Evolutionary conservation across 2,797 vertebrate species (phyloP), one percentile per base, ranked within the genome.

Genomic region (Heterohyrax brucei): DNA sequence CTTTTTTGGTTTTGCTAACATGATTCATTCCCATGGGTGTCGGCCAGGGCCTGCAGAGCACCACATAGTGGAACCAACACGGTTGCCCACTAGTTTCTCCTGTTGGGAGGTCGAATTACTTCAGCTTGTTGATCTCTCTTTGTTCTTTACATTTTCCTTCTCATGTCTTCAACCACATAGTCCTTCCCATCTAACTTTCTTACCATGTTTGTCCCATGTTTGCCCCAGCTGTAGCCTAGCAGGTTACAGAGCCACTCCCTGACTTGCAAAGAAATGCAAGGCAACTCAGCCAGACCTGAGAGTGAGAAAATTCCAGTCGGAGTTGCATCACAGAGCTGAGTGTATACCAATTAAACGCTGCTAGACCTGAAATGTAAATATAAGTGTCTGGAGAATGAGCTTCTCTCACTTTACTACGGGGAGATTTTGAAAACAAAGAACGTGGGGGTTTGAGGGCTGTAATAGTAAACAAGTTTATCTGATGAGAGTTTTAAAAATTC

Each of bases 351-450:
- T 91, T 13, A 44, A 95, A 86, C 0, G 2, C 59, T 77, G 89
- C 79, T 53, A 50, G 50, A 92, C 24, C 75, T 46, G 0, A 0
- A 24, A 28, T 4, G 16, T 61, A 95, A 95, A 83, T 83, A 83
- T 59, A 81, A 16, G 46, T 0, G 1, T 73, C 78, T 77, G 72
- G 28, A 21, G 46, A 79, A 0, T 0, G 46, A 24, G 0, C 0
- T 78, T n/a, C 56, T 66, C 79, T 95, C 53, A 0, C 0, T 1
- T 88, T 79, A 64, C 82, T 56, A 59, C 33, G 64, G 82, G 33
- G 78, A 92, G 82, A 44, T 39, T 53, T 78, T 73, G 80, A 44
- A 96, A 90, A 94, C n/a, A 88, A 56, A 46, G 26, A 64, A 33
- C 1, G 0, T 46, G 46, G n/a, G 30, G 33, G 70, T 44, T 61